These are phyloP conservation scores for Psephotus haematonotus DNA, from an alignment of 2,113 vertebrate genomes.

Conservation along the genomic window DNA sequence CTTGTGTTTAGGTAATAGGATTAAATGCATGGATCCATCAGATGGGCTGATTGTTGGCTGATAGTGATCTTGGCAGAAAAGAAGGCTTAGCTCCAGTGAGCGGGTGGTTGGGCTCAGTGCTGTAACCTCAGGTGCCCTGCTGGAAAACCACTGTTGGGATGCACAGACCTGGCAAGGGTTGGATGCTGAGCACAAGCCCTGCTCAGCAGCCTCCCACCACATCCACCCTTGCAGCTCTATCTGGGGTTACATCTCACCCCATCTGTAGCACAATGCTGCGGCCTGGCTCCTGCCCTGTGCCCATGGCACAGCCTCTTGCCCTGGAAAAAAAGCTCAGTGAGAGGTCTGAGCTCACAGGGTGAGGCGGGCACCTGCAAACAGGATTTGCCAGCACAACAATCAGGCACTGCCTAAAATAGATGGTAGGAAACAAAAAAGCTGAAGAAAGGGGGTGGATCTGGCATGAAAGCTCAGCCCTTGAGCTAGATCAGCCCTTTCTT, in stretches of 20 bases:
- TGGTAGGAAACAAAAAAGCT: background rate
- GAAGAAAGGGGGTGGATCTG: background rate
- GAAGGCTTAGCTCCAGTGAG: background rate
- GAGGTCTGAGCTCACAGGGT: background rate
- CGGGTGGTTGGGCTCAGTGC: fast-evolving
- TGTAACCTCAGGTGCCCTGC: background rate
- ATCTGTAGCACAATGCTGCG: background rate
- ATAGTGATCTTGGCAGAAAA: background rate
- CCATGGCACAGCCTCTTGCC: background rate
- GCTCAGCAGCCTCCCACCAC: background rate
- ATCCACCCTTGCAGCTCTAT: background rate
- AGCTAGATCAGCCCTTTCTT: background rate
- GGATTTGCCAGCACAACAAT: background rate
- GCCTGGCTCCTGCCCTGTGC: background rate
- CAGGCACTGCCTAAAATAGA: background rate
- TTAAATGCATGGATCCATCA: background rate
- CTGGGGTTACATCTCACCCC: background rate
- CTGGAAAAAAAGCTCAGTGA: background rate
- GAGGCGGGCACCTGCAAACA: background rate
- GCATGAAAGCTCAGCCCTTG: background rate
- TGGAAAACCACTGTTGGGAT: background rate
- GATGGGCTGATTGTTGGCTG: background rate
- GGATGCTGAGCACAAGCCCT: fast-evolving
- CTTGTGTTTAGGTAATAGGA: background rate
- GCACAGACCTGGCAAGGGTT: background rate